Conservation (phyloP, 2,888 invertebrate genomes). For the Exephanes ischioxanthus region DNA sequence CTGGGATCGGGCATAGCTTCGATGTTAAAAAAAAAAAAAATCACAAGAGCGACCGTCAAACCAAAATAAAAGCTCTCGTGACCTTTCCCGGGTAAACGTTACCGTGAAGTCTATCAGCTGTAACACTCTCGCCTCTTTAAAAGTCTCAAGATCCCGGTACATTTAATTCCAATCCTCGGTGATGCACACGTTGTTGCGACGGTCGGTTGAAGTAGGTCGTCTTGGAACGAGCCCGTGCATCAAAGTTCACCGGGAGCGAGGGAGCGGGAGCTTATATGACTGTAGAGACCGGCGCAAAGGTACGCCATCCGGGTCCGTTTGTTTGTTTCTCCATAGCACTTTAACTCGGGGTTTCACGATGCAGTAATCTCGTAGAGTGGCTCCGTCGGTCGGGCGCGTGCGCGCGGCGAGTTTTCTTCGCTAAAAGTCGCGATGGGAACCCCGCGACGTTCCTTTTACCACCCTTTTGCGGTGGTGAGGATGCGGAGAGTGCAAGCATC, state of each 20-base stretch:
- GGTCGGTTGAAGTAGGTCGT: constrained; percentile 54
- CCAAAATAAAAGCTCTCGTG: too few species aligned
- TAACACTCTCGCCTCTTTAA: constrained; percentile 4
- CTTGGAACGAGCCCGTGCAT: constrained; percentile 65
- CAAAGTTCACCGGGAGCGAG: constrained; percentile 66
- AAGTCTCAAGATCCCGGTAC: constrained; percentile 8
- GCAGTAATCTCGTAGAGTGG: constrained; percentile 76
- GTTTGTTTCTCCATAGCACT: constrained; percentile 66
- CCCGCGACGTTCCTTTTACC: constrained; percentile 29
- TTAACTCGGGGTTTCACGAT: constrained; percentile 66
- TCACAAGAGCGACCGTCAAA: too few species aligned
- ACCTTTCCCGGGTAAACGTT: neutral
- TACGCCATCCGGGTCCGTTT: constrained; percentile 64
- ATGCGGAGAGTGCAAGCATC: neutral
- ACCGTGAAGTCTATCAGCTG: neutral
- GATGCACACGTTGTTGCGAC: neutral
- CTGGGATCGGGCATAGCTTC: too few species aligned
- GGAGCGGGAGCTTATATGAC: constrained; percentile 38
- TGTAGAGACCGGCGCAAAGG: constrained; percentile 51
- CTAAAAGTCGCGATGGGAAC: constrained; percentile 48
- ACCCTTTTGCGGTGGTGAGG: constrained; percentile 21
- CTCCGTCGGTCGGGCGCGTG: constrained; percentile 60
- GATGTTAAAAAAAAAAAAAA: too few species aligned
- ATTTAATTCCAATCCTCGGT: constrained; percentile 44
- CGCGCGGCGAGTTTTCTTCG: constrained; percentile 49